Percentiles rank a stretch among this genome's conserved stretches.
Evolutionary conservation across 2,113 vertebrate genomes (phyloP).

Genomic region (Neofelis nebulosa): DNA sequence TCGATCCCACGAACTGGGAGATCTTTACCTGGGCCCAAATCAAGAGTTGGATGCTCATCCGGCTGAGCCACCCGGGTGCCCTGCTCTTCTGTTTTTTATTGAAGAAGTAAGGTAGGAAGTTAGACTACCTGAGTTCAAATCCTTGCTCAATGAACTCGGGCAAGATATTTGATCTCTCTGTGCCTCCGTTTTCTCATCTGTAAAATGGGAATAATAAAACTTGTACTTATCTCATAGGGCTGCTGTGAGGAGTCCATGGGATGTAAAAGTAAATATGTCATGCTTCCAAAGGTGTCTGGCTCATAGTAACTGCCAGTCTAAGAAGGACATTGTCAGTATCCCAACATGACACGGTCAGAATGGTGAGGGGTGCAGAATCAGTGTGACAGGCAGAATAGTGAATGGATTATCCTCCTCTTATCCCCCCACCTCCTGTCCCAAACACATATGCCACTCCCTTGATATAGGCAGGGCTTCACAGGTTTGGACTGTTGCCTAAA

Average conservation of each 20-base stretch:
- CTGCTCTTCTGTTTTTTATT: not conserved
- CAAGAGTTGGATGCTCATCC: too few relatives aligned
- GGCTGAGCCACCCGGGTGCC: too few relatives aligned
- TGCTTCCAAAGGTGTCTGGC: not conserved
- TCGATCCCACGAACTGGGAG: too few relatives aligned
- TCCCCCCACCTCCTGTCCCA: fast-evolving
- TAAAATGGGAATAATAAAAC: not conserved
- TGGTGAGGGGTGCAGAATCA: not conserved
- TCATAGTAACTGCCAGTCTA: not conserved
- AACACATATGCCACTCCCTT: not conserved
- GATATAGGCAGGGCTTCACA: not conserved
- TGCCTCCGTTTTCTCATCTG: not conserved
- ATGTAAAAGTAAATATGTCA: not conserved
- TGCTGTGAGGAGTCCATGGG: not conserved
- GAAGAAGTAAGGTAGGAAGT: not conserved
- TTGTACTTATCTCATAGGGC: not conserved
- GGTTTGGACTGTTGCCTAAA: not conserved
- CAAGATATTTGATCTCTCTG: not conserved
- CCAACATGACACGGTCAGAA: not conserved
- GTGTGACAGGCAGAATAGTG: not conserved
- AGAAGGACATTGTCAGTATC: not conserved
- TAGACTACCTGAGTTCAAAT: not conserved
- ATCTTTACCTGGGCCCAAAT: too few relatives aligned
- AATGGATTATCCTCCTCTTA: not conserved
- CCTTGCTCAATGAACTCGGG: not conserved